Conservation (phyloP, 2,113 vertebrate genomes). For the Microcebus jonahi region DNA sequence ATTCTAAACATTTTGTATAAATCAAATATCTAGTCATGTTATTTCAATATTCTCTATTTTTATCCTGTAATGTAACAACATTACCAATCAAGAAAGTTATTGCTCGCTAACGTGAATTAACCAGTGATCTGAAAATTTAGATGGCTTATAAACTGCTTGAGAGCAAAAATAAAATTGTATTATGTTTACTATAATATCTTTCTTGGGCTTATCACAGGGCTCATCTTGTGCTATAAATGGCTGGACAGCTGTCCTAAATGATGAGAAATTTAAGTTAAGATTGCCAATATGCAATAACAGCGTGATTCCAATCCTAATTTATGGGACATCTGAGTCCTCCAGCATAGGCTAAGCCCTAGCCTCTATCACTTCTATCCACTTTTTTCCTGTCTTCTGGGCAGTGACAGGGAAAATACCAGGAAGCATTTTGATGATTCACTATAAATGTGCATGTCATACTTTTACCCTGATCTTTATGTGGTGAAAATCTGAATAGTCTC, state of each 20-base stretch:
- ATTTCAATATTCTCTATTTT: constrained; percentile 9
- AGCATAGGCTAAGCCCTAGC: not conserved
- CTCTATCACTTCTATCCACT: not conserved
- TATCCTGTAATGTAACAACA: not conserved
- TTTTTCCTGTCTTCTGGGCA: constrained; percentile 41
- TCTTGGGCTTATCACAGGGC: not conserved
- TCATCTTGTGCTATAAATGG: not conserved
- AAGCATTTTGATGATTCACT: constrained; percentile 35
- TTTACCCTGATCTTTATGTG: constrained; percentile 56
- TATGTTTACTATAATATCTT: not conserved
- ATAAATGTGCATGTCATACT: not conserved
- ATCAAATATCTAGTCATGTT: not conserved
- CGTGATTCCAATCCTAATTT: not conserved
- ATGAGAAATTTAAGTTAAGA: not conserved
- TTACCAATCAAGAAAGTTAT: constrained; percentile 1
- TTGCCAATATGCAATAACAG: not conserved
- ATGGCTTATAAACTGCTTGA: not conserved
- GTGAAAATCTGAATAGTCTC: constrained; percentile 62
- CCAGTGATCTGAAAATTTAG: not conserved
- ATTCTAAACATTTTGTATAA: not conserved
- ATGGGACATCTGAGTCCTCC: not conserved
- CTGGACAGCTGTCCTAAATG: not conserved
- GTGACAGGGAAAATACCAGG: constrained; percentile 27
- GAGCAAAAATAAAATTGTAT: not conserved
- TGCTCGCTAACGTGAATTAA: constrained; percentile 23